Conservation (phyloP, 2,888 invertebrate species). For the Hypomecis atomaria region DNA sequence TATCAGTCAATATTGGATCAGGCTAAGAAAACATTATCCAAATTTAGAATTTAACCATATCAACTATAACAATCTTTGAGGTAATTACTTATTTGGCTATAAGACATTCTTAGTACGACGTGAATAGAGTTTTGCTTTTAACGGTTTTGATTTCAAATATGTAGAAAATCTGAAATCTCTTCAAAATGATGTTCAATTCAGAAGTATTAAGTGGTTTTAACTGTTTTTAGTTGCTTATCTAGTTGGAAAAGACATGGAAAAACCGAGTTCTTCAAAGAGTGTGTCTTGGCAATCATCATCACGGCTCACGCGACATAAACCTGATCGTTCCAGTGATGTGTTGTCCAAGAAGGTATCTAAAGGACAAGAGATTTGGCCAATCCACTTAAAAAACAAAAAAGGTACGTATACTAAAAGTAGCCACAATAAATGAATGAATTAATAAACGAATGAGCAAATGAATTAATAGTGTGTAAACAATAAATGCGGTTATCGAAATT, state of each 20-base stretch:
- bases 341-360: background rate
- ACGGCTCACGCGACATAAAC: background rate
- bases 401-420: background rate
- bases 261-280: slow-evolving; percentile 2
- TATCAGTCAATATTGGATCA: background rate
- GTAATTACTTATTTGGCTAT: background rate
- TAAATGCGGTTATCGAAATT: too few species aligned
- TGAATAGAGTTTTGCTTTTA: too few species aligned
- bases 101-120: too few species aligned
- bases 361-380: background rate
- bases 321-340: background rate
- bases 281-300: background rate
- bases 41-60: background rate
- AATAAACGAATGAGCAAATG: too few species aligned
- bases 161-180: too few species aligned
- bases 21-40: background rate
- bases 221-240: too few species aligned
- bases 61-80: background rate
- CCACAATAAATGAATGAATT: too few species aligned
- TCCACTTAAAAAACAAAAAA: background rate
- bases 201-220: too few species aligned
- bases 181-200: too few species aligned
- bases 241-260: background rate
- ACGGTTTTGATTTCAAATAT: too few species aligned
- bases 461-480: too few species aligned